Evolutionary conservation across 2,113 vertebrate species (phyloP).

Genomic region (Lophotis ruficrista): DNA sequence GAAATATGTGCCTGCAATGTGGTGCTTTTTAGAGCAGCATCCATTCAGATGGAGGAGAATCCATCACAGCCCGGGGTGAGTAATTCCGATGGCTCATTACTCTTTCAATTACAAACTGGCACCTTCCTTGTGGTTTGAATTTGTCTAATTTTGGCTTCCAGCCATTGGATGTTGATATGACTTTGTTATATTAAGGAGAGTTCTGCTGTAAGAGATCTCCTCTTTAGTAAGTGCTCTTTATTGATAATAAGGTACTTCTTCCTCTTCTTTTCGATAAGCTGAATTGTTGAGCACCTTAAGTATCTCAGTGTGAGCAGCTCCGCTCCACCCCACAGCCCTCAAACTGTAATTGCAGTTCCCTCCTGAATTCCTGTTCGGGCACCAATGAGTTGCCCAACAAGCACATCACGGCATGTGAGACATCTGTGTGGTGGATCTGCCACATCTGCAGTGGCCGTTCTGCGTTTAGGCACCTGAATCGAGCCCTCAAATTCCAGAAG

Average conservation of each 20-base stretch:
- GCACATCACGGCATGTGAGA: not conserved
- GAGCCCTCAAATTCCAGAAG: not conserved
- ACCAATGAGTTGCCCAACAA: not conserved
- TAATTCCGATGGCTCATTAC: conserved; percentile 63
- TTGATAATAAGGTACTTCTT: not conserved
- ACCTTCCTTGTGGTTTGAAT: conserved; percentile 24
- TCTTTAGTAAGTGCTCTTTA: not conserved
- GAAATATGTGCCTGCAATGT: conserved; percentile 15
- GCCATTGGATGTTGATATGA: conserved; percentile 1
- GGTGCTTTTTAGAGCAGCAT: not conserved
- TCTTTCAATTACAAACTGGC: conserved; percentile 59
- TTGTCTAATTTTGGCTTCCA: conserved; percentile 48
- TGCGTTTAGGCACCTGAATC: not conserved
- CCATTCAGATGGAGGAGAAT: conserved; percentile 32
- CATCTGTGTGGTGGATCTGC: not conserved
- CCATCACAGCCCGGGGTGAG: conserved; percentile 3
- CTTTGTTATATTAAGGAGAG: conserved; percentile 25
- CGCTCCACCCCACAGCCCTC: not conserved
- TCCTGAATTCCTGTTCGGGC: not conserved
- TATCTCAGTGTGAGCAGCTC: not conserved
- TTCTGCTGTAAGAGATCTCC: not conserved
- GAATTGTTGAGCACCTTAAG: not conserved
- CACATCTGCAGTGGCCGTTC: not conserved
- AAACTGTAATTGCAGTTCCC: not conserved
- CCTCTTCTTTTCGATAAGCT: conserved; percentile 6